Conservation (phyloP, 2,888 invertebrate species). For the Sthenelais limicola region DNA sequence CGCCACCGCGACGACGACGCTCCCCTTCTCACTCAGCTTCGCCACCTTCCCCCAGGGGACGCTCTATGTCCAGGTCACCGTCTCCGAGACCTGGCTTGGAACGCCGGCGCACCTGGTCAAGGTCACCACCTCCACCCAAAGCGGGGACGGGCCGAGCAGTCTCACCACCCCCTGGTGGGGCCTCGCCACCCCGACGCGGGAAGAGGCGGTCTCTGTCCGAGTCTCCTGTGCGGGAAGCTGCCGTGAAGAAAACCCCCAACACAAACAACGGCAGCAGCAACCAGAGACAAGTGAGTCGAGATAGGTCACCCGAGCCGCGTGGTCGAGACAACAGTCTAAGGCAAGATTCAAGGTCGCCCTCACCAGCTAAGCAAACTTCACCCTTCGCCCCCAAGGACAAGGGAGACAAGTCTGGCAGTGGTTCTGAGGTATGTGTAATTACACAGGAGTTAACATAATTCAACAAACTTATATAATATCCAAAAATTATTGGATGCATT, state of each 20-base stretch:
- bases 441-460: no score
- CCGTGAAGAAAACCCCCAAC: no score
- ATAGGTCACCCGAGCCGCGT: no score
- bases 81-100: neutral
- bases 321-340: no score
- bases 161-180: neutral
- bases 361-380: neutral
- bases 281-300: no score
- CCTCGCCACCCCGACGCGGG: slow-evolving; percentile 10
- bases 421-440: slow-evolving; percentile 35
- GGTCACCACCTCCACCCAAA: slow-evolving; percentile 22
- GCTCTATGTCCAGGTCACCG: no score
- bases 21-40: neutral
- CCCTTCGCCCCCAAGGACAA: neutral
- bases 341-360: neutral
- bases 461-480: no score
- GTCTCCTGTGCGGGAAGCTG: slow-evolving; percentile 27
- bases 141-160: neutral
- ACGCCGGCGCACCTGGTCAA: neutral
- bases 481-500: no score
- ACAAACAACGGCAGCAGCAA: no score
- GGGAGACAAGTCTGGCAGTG: slow-evolving; percentile 7
- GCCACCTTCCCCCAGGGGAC: no score
- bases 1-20: neutral
- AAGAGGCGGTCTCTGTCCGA: slow-evolving; percentile 9